These are phyloP conservation scores for Saxicola maurus DNA, from an alignment of 2,797 vertebrate genomes.

Conservation along the genomic window DNA sequence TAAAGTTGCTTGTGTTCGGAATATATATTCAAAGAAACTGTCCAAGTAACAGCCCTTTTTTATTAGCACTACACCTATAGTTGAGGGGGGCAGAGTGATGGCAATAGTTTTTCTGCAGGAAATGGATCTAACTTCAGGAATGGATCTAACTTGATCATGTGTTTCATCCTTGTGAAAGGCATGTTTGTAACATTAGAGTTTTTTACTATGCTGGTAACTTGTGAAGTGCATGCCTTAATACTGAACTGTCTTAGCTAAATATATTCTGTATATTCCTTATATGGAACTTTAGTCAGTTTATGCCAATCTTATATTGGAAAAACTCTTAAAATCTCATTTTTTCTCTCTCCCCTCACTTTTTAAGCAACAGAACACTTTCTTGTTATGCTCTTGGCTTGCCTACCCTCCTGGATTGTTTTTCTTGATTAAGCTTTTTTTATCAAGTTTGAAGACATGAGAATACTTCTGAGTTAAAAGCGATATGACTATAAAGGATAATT, in stretches of 20 bases:
- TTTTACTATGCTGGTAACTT: not conserved
- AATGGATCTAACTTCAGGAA: not conserved
- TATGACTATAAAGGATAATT: not conserved
- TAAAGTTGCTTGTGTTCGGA: not conserved
- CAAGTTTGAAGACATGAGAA: not conserved
- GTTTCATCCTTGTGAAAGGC: not conserved
- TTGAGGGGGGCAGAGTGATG: not conserved
- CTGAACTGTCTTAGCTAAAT: not conserved
- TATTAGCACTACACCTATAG: not conserved
- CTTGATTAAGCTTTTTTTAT: not conserved
- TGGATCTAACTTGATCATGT: not conserved
- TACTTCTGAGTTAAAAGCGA: not conserved
- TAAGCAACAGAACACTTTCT: not conserved
- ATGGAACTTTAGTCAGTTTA: not conserved
- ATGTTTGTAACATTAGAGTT: not conserved
- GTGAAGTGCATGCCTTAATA: fast-evolving
- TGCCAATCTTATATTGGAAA: not conserved
- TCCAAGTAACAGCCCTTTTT: not conserved
- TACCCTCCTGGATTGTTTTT: not conserved
- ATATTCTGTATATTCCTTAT: not conserved
- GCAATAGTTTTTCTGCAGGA: not conserved
- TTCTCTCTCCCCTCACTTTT: not conserved
- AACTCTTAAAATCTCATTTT: not conserved
- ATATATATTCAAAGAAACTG: not conserved
- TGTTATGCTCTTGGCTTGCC: not conserved